Base-by-base conservation (phyloP, 2,888 invertebrate genomes). In the Ochropacha duplaris region DNA sequence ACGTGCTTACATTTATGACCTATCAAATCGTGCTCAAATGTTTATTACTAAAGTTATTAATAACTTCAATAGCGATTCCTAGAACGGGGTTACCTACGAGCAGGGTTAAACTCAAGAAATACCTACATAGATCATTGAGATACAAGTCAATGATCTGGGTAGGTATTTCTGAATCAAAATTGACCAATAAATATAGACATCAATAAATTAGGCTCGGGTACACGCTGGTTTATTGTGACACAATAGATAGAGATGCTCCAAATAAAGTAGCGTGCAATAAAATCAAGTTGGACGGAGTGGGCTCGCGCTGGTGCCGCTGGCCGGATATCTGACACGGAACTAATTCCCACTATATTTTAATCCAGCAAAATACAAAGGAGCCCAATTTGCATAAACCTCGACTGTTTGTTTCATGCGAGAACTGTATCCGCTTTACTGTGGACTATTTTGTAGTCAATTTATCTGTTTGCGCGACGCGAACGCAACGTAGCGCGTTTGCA, bases 291-390 rank as follows among this genome's bases (percentile, higher is more conserved):
- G 72, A 76, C 76, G 76, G 79, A 83, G 84, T 78, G 82, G 79
- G 69, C 76, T 83, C 77, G 82, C 79, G 69, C 77, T 74, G 69
- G 82, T 78, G 69, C 77, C 74, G 69, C 76, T 68, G 74, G 73
- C 80, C 78, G 84, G 86, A 87, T 90, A 88, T 88, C 88, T 90
- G 90, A 90, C 91, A 88, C 83, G 87, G 85, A 89, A 92, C 90
- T 91, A 92, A 91, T 91, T 90, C 83, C 87, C 84, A 83, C 92
- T 90, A 90, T 91, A 90, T 90, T 90, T 92, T 92, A 92, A 92
- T 91, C 88, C 89, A 79, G 84, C 77, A 78, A 89, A 90, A 86
- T 87, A 92, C 89, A 92, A 92, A 92, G 89, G 87, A 91, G 90
- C 83, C 84, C 88, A 90, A 92, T 92, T 91, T 91, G 86, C 90